Conservation (phyloP, 2,113 vertebrate genomes). For the Anguilla rostrata region DNA sequence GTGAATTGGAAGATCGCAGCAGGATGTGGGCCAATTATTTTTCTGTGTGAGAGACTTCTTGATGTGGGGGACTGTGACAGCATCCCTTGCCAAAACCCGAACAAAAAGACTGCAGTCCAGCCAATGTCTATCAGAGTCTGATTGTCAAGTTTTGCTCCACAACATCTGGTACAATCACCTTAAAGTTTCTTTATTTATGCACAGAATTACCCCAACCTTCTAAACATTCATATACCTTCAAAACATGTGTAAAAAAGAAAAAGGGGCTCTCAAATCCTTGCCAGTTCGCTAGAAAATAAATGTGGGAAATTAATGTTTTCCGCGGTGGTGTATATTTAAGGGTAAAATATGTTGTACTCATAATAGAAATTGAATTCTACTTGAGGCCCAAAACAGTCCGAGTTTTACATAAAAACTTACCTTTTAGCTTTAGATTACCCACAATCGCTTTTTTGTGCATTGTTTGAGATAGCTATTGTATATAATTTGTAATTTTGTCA, state of each 20-base stretch:
- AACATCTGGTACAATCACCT: not conserved
- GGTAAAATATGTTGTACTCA: not conserved
- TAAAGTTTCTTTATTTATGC: not conserved
- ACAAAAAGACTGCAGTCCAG: constrained; percentile 15
- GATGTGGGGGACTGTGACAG: constrained; percentile 39
- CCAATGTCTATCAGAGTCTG: not conserved
- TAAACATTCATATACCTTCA: not conserved
- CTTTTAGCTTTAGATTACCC: not conserved
- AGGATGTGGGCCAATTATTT: constrained; percentile 43
- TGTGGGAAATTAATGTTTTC: not conserved
- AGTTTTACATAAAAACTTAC: not conserved
- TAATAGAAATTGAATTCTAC: not conserved
- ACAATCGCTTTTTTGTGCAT: not conserved
- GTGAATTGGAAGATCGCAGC: constrained; percentile 29
- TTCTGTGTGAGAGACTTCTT: constrained; percentile 43
- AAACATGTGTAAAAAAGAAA: not conserved
- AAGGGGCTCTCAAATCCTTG: not conserved
- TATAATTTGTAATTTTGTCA: not conserved
- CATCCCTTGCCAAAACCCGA: constrained; percentile 21
- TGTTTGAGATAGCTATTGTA: not conserved
- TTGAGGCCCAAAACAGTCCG: not conserved
- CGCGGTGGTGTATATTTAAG: not conserved
- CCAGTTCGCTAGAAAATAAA: not conserved
- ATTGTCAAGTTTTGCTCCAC: not conserved
- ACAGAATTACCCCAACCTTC: not conserved